Percentiles rank a stretch among this genome's conserved stretches.
phyloP scores from a whole-genome alignment of 2,113 vertebrate genomes.

The Poeciliopsis turrubarensis region DNA sequence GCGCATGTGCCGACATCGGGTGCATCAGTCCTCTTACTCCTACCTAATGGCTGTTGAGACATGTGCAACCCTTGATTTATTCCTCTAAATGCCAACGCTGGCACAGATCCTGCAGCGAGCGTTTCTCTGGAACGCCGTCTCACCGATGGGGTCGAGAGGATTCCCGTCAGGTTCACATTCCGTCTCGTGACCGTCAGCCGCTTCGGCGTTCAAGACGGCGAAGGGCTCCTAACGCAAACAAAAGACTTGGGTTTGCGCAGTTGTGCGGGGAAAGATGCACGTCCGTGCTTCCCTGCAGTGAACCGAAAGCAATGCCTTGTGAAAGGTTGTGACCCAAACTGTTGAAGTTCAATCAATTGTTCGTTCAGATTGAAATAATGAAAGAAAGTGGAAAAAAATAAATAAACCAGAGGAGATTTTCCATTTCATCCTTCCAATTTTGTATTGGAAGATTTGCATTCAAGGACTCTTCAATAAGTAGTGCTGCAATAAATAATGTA shows the following conservation, averaged over 20 bases:
- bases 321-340: neutral
- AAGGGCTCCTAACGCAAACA: neutral
- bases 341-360: neutral
- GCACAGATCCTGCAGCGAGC: neutral
- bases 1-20: neutral
- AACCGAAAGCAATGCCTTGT: slow-evolving; percentile 1
- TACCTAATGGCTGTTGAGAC: slow-evolving; percentile 22
- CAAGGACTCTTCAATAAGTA: too few relatives aligned
- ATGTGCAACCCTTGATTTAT: slow-evolving; percentile 5
- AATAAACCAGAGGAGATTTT: neutral
- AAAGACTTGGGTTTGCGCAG: neutral
- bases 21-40: slow-evolving; percentile 25
- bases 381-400: slow-evolving; percentile 4
- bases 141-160: neutral
- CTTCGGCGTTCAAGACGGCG: neutral
- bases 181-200: too few relatives aligned
- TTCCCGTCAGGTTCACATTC: neutral
- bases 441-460: too few relatives aligned
- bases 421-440: neutral
- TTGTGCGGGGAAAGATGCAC: too few relatives aligned
- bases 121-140: neutral
- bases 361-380: neutral
- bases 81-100: slow-evolving; percentile 3
- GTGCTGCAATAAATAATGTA: too few relatives aligned
- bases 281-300: neutral